Evolutionary conservation across 2,888 invertebrate genomes (phyloP), one percentile per base, ranked within the genome.

Genomic region (Drosophila testacea): DNA sequence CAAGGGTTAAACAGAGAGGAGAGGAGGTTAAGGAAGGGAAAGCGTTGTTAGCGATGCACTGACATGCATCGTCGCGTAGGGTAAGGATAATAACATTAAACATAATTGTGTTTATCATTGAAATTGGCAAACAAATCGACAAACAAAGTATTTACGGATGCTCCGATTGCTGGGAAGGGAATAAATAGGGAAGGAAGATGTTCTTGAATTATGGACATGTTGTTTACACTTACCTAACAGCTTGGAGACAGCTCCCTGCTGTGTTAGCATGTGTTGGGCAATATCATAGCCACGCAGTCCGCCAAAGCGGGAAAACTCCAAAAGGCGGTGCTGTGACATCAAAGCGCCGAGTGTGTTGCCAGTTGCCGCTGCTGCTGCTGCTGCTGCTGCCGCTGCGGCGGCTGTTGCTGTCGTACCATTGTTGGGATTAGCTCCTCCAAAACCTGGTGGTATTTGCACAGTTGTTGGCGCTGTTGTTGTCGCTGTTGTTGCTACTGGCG

Each of bases 271-370:
- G 71, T 92, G 92, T 63, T 92, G 92, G 54, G 92, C 92, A 54
- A 92, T 92, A 59, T 92, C 92, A 68, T 92, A 92, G 63, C 92
- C 92, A 5, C 92, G 88, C 57, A 92, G 74, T 32, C 92, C 92
- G 54, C 92, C 92, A 64, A 92, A 92, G 51, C 92, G 91, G 28
- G 92, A 92, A 67, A 92, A 83, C 70, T 92, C 92, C 61, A 92
- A 71, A 41, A 92, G 83, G 57, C 92, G 90, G 64, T 92, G 92
- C 68, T 92, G 92, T 2, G 96, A 96, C 75, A 96, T 95, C 79
- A 96, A 93, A 3, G 96, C 95, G 39, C 96, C 95, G 64, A 96
- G 93, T 16, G 96, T 96, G 56, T 94, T 94, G 55, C 90, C 91
- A 79, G 91, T 82, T 60, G 90, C 77, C 54, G 90, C 91, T 27